These are phyloP conservation scores for Nilaparvata lugens DNA, from an alignment of 1,140 invertebrate species.

Conservation along the genomic window DNA sequence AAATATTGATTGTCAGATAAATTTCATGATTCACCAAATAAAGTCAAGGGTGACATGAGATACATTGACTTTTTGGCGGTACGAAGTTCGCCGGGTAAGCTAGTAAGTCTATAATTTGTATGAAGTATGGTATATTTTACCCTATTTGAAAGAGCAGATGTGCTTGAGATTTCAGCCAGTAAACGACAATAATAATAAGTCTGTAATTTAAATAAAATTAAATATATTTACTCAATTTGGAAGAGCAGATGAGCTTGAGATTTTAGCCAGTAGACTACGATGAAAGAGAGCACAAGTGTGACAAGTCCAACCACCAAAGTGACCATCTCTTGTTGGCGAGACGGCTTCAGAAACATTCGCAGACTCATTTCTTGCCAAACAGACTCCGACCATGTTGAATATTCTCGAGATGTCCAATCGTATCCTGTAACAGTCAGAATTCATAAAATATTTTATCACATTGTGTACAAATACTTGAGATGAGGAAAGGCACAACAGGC, in stretches of 20 bases:
- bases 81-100: no score
- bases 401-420: constrained; percentile 64
- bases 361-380: constrained; percentile 65
- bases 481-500: no score
- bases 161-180: no score
- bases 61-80: no score
- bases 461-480: no score
- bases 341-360: constrained; percentile 73
- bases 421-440: constrained; percentile 62
- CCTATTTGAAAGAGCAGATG: constrained; percentile 41
- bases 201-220: no score
- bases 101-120: no score
- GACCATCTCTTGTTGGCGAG: constrained; percentile 52
- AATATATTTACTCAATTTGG: constrained; percentile 14
- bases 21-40: no score
- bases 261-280: constrained; percentile 59
- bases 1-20: no score
- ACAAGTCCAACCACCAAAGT: constrained; percentile 53
- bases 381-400: constrained; percentile 89
- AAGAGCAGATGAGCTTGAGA: constrained; percentile 53
- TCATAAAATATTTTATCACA: no score
- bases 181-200: no score
- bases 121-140: constrained; percentile 8
- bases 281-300: constrained; percentile 52
- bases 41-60: no score